Percentiles rank a stretch among this genome's conserved stretches.
These are phyloP conservation scores for Willisornis vidua DNA, from an alignment of 2,113 vertebrate species.

Conservation along the genomic window DNA sequence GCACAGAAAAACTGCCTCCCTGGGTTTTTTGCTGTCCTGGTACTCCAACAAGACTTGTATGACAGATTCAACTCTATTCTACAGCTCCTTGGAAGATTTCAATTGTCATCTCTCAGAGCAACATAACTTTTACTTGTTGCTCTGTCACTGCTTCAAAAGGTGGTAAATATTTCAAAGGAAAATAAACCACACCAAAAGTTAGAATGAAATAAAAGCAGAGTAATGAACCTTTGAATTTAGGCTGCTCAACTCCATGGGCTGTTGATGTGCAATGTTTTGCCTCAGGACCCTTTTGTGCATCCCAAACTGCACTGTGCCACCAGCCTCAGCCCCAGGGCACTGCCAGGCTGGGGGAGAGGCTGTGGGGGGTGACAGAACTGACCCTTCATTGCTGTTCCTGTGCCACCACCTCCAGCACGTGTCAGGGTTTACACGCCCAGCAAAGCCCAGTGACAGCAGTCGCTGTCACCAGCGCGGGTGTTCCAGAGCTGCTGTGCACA, in stretches of 20 bases:
- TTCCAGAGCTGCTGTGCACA: neutral
- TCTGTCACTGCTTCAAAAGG: neutral
- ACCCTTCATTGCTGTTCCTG: neutral
- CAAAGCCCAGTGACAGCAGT: fast-evolving
- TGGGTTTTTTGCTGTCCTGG: neutral
- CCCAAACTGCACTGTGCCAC: fast-evolving
- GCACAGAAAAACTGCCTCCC: neutral
- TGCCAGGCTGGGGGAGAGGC: neutral
- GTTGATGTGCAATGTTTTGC: neutral
- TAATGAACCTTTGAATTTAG: neutral
- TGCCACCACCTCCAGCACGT: neutral
- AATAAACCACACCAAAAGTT: neutral
- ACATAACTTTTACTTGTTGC: neutral
- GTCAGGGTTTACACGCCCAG: neutral
- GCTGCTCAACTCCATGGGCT: neutral
- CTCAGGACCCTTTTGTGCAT: neutral
- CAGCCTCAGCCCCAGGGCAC: neutral
- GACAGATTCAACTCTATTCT: neutral
- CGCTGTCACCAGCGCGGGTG: fast-evolving
- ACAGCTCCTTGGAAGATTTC: neutral
- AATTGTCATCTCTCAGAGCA: neutral
- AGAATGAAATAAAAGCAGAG: neutral
- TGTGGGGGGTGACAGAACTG: fast-evolving
- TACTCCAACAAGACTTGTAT: neutral
- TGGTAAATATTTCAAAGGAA: neutral